Evolutionary conservation across 2,113 vertebrate species (phyloP).

Genomic region (Nesoenas mayeri): DNA sequence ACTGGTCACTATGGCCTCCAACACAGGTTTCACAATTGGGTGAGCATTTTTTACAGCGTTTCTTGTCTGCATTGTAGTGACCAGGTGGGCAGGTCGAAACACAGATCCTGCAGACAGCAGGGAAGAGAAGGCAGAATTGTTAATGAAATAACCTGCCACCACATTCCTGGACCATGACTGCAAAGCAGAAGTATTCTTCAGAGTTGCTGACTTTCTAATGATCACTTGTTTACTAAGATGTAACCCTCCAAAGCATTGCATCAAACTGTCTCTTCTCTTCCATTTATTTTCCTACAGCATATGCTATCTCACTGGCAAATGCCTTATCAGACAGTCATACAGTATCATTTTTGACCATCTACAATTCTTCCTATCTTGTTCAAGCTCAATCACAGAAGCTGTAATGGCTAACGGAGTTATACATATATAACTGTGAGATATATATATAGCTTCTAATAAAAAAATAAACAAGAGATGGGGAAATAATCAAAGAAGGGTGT

Average conservation of each 20-base stretch:
- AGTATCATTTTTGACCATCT: not conserved
- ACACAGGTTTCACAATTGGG: conserved; percentile 91
- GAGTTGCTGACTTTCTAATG: not conserved
- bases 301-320: not conserved
- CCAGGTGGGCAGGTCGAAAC: conserved; percentile 92
- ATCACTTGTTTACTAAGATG: not conserved
- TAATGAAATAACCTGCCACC: conserved; percentile 44
- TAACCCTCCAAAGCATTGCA: not conserved
- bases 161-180: conserved; percentile 29
- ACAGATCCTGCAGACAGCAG: conserved; percentile 83
- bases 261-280: not conserved
- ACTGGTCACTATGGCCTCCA: conserved; percentile 91
- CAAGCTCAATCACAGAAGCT: not conserved
- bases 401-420: not conserved
- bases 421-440: not conserved
- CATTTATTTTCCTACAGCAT: not conserved
- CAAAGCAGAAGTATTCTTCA: conserved; percentile 32
- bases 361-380: not conserved
- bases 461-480: not conserved
- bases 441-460: not conserved
- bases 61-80: conserved; percentile 93
- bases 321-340: not conserved
- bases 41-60: conserved; percentile 95
- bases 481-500: not conserved
- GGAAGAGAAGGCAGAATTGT: conserved; percentile 30